These are phyloP conservation scores for Ceratosolen fusciceps DNA, from an alignment of 1,140 invertebrate species.

Conservation along the genomic window DNA sequence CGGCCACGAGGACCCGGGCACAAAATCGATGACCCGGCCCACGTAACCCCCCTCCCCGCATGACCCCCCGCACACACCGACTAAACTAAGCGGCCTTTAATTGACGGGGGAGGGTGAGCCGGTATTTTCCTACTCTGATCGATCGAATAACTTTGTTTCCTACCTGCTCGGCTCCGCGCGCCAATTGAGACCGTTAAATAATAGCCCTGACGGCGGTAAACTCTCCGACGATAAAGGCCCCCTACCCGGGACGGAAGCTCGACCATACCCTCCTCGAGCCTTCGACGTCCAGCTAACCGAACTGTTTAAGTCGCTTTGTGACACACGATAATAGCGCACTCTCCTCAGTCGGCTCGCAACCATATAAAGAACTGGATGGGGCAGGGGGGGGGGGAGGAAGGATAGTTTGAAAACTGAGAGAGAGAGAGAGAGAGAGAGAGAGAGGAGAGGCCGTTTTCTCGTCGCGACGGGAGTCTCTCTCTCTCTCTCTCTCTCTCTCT, in stretches of 20 bases:
- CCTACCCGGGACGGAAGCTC: too few relatives aligned
- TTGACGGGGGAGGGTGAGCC: conserved; percentile 45
- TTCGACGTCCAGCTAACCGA: conserved; percentile 36
- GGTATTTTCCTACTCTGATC: neutral
- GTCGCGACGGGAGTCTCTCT: conserved; percentile 56
- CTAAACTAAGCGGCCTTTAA: conserved; percentile 62
- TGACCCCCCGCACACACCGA: too few relatives aligned
- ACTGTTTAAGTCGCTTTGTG: conserved; percentile 48
- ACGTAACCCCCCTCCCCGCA: too few relatives aligned
- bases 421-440: neutral
- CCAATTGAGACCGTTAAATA: neutral
- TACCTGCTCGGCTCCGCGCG: neutral
- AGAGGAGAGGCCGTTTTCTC: conserved; percentile 8
- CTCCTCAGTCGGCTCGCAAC: too few relatives aligned
- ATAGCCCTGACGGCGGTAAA: neutral
- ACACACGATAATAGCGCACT: too few relatives aligned
- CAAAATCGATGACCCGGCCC: conserved; percentile 49
- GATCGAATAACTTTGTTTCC: neutral
- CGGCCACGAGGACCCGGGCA: conserved; percentile 53
- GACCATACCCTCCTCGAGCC: too few relatives aligned
- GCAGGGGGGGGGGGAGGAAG: neutral
- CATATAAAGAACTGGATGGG: neutral
- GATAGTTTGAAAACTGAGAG: conserved; percentile 5
- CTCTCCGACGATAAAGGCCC: neutral
- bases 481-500: too few relatives aligned